A percentile compares a stretch with the other conserved stretches of the same genome.
These are phyloP conservation scores for Prionailurus viverrinus DNA, from an alignment of 2,113 vertebrate genomes.

Conservation along the genomic window DNA sequence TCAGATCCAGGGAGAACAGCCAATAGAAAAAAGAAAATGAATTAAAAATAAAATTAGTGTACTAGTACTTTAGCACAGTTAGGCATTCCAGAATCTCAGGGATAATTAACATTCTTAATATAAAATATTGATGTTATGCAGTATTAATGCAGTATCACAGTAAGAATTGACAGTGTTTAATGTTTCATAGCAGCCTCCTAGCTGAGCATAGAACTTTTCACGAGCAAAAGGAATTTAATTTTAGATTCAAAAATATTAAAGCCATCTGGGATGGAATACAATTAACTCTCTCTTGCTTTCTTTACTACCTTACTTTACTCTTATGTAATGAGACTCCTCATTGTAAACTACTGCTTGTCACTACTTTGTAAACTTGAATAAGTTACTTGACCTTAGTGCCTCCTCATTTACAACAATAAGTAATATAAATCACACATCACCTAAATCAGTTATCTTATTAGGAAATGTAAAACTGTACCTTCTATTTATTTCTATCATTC, in stretches of 20 bases:
- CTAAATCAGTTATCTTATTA: not conserved
- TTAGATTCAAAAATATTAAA: slow-evolving; percentile 63
- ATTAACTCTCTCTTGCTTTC: slow-evolving; percentile 35
- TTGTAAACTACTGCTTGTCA: not conserved
- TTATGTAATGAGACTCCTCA: not conserved
- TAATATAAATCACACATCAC: not conserved
- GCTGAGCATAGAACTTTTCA: slow-evolving; percentile 57
- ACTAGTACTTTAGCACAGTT: slow-evolving; percentile 60
- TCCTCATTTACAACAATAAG: not conserved
- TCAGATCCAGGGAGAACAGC: slow-evolving; percentile 65
- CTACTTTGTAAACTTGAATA: not conserved
- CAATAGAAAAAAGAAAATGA: slow-evolving; percentile 71
- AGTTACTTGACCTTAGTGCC: not conserved
- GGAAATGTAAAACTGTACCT: not conserved
- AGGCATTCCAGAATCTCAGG: slow-evolving; percentile 70
- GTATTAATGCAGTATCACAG: slow-evolving; percentile 79
- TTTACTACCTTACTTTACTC: not conserved
- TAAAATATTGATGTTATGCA: slow-evolving; percentile 83
- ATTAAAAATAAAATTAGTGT: slow-evolving; percentile 79
- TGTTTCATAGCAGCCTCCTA: slow-evolving; percentile 71
- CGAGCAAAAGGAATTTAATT: slow-evolving; percentile 71
- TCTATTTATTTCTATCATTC: not conserved
- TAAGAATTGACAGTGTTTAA: slow-evolving; percentile 82
- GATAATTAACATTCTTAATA: slow-evolving; percentile 82
- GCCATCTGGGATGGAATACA: not conserved